Base-by-base conservation (phyloP, 2,797 vertebrate genomes). In the Tinamus major region DNA sequence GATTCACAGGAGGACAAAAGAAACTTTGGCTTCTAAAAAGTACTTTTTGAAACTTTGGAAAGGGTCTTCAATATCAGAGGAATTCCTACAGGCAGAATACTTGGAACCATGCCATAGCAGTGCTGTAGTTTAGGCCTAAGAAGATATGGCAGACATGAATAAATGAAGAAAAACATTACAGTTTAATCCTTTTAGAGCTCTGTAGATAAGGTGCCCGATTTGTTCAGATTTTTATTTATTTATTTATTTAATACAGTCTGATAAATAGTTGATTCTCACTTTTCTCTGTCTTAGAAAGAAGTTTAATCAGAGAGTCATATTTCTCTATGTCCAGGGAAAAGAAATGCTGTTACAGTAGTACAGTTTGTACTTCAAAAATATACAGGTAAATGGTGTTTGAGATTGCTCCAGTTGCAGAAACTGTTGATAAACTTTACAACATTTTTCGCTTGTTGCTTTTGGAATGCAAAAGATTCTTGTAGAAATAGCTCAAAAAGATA, bases 211-310 rank as follows among this genome's bases (percentile, higher is more conserved):
- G 15, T 67, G 59, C 67, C 82, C 86, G 23, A 61, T 87, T 92
- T 84, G 21, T 79, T 81, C 49, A 79, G 63, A 89, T 62, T 76
- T 87, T 15, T 76, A 31, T 55, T 89, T 78, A 91, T 85, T 62
- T 55, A 62, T 76, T 87, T 72, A 18, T 55, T 89, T 78, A 90
- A 79, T 58, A 37, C 55, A 85, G 23, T 71, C 51, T 79, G 27
- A 53, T 83, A 82, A 90, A 93, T 55, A 62, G 85, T 59, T 65
- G 74, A 76, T 81, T 87, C 71, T 91, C 63, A 77, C 35, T 94
- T 92, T 93, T 93, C 61, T 90, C 37, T 85, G 42, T 89, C 46
- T 85, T 62, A 65, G n/a, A n/a, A 92, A 90, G 64, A 92, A 58
- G 8, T 71, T 83, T 81, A 59, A 79, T 39, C 29, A 72, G 70